phyloP scores from a whole-genome alignment of 2,888 invertebrate genomes.

The Eulithis prunata region DNA sequence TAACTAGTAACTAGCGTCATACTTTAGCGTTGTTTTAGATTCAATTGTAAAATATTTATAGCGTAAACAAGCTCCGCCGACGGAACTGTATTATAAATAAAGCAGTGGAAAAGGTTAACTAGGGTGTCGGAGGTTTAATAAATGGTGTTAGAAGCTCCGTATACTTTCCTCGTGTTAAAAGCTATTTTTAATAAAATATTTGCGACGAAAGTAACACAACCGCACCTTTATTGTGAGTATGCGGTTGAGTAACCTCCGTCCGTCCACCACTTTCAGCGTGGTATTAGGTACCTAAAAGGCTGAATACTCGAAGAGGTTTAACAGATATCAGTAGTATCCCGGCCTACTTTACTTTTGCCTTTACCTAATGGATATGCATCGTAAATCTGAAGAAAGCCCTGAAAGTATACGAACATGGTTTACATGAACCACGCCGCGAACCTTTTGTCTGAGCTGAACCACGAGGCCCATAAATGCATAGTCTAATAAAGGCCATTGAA shows the following conservation, averaged over 20 bases:
- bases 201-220: constrained; percentile 33
- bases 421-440: constrained; percentile 23
- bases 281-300: constrained; percentile 18
- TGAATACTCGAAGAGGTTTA: constrained; percentile 6
- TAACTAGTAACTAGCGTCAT: not conserved
- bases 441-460: constrained; percentile 57
- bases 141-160: constrained; percentile 40
- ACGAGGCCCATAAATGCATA: constrained; percentile 69
- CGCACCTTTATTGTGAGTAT: not conserved
- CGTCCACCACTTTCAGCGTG: not conserved
- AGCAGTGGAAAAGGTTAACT: constrained; percentile 43
- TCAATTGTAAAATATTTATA: constrained; percentile 11
- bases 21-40: not conserved
- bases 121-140: constrained; percentile 44
- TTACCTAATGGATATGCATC: constrained; percentile 20
- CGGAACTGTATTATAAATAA: constrained; percentile 38
- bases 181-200: constrained; percentile 43
- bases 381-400: constrained; percentile 16
- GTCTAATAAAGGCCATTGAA: constrained; percentile 76
- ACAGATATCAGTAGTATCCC: constrained; percentile 5
- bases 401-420: constrained; percentile 20
- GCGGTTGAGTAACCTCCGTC: constrained; percentile 1
- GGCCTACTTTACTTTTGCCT: constrained; percentile 11
- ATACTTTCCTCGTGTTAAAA: constrained; percentile 40
- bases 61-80: constrained; percentile 10